These are phyloP conservation scores for Manduca sexta DNA, from an alignment of 1,140 invertebrate species.

Conservation along the genomic window DNA sequence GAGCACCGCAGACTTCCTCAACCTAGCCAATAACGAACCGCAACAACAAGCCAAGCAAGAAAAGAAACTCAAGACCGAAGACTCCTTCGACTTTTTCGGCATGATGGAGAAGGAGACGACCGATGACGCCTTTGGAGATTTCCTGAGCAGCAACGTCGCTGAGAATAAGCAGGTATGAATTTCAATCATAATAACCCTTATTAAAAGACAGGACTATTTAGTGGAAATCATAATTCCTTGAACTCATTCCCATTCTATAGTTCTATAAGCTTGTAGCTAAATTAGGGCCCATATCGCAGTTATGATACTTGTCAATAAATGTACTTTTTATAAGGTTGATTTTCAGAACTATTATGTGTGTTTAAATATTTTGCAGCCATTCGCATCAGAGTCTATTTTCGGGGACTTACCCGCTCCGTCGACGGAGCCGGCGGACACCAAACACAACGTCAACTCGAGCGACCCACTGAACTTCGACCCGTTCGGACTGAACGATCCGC, in stretches of 20 bases:
- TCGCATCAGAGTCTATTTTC: slow-evolving; percentile 51
- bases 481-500: slow-evolving; percentile 56
- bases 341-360: background rate
- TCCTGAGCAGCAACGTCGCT: slow-evolving; percentile 42
- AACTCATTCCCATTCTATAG: too few species aligned
- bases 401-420: slow-evolving; percentile 44
- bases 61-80: slow-evolving; percentile 46
- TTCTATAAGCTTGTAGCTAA: too few species aligned
- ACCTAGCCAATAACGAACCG: slow-evolving; percentile 17
- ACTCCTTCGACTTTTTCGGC: slow-evolving; percentile 69
- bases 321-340: background rate
- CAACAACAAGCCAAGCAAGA: slow-evolving; percentile 20
- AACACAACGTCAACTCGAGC: slow-evolving; percentile 29
- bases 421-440: slow-evolving; percentile 10
- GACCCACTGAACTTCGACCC: slow-evolving; percentile 56
- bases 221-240: too few species aligned
- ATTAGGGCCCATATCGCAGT: too few species aligned
- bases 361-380: slow-evolving; percentile 16
- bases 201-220: too few species aligned
- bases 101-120: slow-evolving; percentile 59
- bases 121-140: slow-evolving; percentile 65
- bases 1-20: slow-evolving; percentile 47
- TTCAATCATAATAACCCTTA: background rate
- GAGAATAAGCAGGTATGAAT: slow-evolving; percentile 37
- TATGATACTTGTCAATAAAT: too few species aligned